Base-by-base conservation (phyloP, 2,888 invertebrate genomes). In the Phengaris arion region DNA sequence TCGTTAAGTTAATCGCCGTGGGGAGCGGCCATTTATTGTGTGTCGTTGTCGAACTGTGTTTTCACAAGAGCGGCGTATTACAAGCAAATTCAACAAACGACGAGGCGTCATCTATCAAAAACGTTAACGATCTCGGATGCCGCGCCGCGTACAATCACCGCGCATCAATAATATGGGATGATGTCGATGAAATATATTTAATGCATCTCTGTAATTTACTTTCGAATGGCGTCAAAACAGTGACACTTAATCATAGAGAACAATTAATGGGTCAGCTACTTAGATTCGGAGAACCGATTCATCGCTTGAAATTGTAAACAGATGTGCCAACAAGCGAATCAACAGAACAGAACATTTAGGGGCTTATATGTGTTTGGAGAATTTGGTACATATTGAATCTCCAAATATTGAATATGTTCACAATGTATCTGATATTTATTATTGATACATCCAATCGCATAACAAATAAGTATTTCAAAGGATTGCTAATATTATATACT, bases 81-180 rank as follows among this genome's bases (percentile, higher is more conserved):
- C 88, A 89, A 75, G 90, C 91, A 89, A 91, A 91, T 91, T 89
- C 90, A 88, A 92, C 92, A 89, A 91, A 91, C 90, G 87, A 89
- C 87, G 90, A 87, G 80, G 80, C 89, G 89, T 91, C 92, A 93
- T 93, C 92, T 93, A 93, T 93, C 93, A 93, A 92, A 92, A 90
- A 90, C 89, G 85, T 89, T 93, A 93, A 93, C 93, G 93, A 93
- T 91, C 90, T 85, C 83, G 83, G 90, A 92, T 90, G 89, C 90
- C 86, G 88, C 86, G 86, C 88, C 84, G 87, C 91, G 91, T 89
- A 91, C 90, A 91, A 90, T 91, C 89, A 86, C 87, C 83, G 83
- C 84, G 83, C 82, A 85, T 89, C 88, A 89, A 90, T 91, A 91
- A 91, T 88, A 88, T 85, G 87, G 86, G 85, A 89, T 87, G 87